Evolutionary conservation across 2,888 invertebrate species (phyloP), one percentile per base, ranked within the genome.

Genomic region (Pristionchus japonicus): DNA sequence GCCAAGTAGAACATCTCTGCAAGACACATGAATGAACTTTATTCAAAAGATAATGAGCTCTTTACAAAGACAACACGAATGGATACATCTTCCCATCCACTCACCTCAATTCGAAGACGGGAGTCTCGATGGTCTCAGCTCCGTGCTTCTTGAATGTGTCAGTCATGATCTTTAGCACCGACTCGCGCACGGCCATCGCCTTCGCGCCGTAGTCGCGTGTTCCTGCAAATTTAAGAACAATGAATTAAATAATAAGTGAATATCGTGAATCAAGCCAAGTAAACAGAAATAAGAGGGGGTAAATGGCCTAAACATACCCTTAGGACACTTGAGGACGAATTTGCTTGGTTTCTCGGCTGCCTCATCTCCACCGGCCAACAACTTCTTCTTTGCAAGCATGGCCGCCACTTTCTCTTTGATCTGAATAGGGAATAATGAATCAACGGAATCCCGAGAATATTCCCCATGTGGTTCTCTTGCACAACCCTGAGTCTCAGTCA

Each of bases 61-160:
- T n/a, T n/a, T n/a, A n/a, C n/a, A n/a, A n/a, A n/a, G n/a, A n/a
- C n/a, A n/a, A n/a, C n/a, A n/a, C n/a, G n/a, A n/a, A n/a, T n/a
- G n/a, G n/a, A 9, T 43, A 43, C 11, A 9, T 43, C 11, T 43
- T 43, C 7, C 43, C 43, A 37, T 34, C 20, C 3, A 0, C 15
- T 9, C 31, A 90, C 87, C 87, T 87, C n/a, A 94, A 90, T 88
- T 94, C 94, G 88, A 94, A 94, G 27, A 94, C 93, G 1, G 94
- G 94, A 13, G 94, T 94, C 77, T 99, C 99, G 94, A 99, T 98
- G 34, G 98, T 97, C 94, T 98, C 98, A 31, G 98, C 99, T 64
- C 99, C 99, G 94, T 99, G 99, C 91, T 97, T 97, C 95, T 98
- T 98, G 95, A 99, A 99, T 88, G 98, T 97, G 7, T 96, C 95